Evolutionary conservation across 2,113 vertebrate species (phyloP).

Genomic region (Tetrax tetrax): DNA sequence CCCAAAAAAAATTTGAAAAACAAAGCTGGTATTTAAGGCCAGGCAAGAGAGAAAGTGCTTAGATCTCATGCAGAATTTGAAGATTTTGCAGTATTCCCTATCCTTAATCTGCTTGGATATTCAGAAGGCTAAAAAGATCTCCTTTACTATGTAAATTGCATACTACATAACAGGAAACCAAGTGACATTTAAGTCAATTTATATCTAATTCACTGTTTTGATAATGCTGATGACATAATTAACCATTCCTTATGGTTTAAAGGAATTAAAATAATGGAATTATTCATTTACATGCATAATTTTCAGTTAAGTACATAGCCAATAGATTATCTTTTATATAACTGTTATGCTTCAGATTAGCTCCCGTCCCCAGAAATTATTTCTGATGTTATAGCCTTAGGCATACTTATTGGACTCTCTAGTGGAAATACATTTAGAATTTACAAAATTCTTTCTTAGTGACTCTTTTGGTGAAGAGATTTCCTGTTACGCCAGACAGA

Average conservation of each 20-base stretch:
- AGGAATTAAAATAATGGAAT: constrained; percentile 18
- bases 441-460: not conserved
- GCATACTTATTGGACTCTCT: not conserved
- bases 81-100: not conserved
- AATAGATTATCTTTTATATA: constrained; percentile 25
- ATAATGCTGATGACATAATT: constrained; percentile 28
- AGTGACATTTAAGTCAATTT: constrained; percentile 28
- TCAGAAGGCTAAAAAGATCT: not conserved
- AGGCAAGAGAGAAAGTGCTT: not conserved
- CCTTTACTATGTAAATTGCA: constrained; percentile 18
- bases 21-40: not conserved
- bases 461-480: not conserved
- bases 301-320: not conserved
- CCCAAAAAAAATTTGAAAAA: not conserved
- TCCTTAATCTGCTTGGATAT: not conserved
- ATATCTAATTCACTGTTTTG: constrained; percentile 40
- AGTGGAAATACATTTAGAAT: not conserved
- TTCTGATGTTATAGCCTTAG: not conserved
- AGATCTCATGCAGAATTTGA: not conserved
- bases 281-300: not conserved
- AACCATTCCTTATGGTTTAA: constrained; percentile 5
- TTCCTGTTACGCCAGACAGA: not conserved
- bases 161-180: not conserved
- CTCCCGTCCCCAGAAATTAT: not conserved
- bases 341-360: not conserved